Evolutionary conservation across 2,888 invertebrate genomes (phyloP), one percentile per base, ranked within the genome.

Genomic region (Epinotia demarniana): DNA sequence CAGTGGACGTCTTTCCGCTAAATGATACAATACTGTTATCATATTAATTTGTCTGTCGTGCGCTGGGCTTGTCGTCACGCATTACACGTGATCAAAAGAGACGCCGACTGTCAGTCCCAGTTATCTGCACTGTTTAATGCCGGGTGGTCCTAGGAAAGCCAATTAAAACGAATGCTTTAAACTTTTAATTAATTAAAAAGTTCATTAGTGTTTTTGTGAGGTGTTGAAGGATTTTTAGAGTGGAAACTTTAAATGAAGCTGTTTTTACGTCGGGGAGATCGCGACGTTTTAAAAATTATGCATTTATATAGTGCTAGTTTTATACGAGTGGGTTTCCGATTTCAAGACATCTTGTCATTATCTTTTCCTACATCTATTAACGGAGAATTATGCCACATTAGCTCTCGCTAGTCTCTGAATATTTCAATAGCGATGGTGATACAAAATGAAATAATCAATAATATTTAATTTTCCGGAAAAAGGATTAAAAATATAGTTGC

Each of bases 81-180:
- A 57, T 70, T 49, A 70, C 33, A 64, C 66, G 63, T 53, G 70
- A 75, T 75, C 70, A 64, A 63, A 74, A 18, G 73, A 19, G 60
- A 62, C 58, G 6, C 43, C 58, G 74, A 53, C 68, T 74, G 73
- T 64, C 74, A 60, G 33, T 19, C 62, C 13, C 18, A 70, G 70
- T 75, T 70, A 53, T 43, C 4, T 46, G 55, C 67, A 43, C 53
- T 23, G n/a, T n/a, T n/a, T n/a, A 43, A 43, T 39, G 60, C 18
- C 61, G 73, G 73, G 67, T 73, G 73, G 67, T 69, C 73, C 62
- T 16, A 55, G 62, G 18, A 61, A 55, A 12, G 18, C 68, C 73
- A 74, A 74, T 70, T 69, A 69, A 57, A 64, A 64, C 27, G 46
- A 63, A 19, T 9, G 49, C 33, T 57, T n/a, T 33, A 12, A 70